phyloP scores from a whole-genome alignment of 1,140 invertebrate genomes.

The Pomacea maculata region DNA sequence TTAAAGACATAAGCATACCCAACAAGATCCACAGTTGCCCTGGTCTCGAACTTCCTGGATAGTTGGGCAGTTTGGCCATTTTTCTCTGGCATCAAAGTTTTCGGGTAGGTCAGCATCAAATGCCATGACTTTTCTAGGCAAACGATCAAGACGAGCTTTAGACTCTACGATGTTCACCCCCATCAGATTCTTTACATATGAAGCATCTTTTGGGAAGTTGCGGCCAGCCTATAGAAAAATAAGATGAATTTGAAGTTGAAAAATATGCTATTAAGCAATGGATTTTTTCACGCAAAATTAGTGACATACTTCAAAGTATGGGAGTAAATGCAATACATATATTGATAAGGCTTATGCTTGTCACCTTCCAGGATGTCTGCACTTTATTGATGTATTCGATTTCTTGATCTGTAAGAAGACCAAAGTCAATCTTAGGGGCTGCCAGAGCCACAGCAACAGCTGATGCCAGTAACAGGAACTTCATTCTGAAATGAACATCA shows the following conservation, averaged over 20 bases:
- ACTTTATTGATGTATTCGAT: constrained; percentile 37
- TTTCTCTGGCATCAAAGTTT: constrained; percentile 46
- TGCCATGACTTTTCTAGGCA: constrained; percentile 32
- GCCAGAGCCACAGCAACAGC: not conserved
- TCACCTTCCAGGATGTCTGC: constrained; percentile 34
- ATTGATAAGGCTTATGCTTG: not conserved
- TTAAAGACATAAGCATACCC: constrained; percentile 54
- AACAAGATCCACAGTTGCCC: constrained; percentile 69
- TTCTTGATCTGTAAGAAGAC: constrained; percentile 29
- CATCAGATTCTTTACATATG: constrained; percentile 29
- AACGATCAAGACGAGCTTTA: constrained; percentile 25
- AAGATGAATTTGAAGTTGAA: no score
- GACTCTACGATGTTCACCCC: constrained; percentile 28
- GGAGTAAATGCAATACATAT: no score
- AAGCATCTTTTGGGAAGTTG: constrained; percentile 33
- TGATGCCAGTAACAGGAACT: constrained; percentile 1
- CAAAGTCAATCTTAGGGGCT: constrained; percentile 22
- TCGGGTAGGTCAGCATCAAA: constrained; percentile 37
- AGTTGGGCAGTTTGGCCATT: constrained; percentile 77
- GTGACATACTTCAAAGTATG: no score
- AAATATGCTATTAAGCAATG: no score
- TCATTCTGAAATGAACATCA: constrained; percentile 5
- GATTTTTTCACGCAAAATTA: no score
- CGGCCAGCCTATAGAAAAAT: constrained; percentile 36
- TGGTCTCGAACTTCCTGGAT: constrained; percentile 68